Percentiles rank a stretch among this genome's conserved stretches.
These are phyloP conservation scores for Cyclargus thomasi DNA, from an alignment of 1,140 invertebrate genomes.

Conservation along the genomic window DNA sequence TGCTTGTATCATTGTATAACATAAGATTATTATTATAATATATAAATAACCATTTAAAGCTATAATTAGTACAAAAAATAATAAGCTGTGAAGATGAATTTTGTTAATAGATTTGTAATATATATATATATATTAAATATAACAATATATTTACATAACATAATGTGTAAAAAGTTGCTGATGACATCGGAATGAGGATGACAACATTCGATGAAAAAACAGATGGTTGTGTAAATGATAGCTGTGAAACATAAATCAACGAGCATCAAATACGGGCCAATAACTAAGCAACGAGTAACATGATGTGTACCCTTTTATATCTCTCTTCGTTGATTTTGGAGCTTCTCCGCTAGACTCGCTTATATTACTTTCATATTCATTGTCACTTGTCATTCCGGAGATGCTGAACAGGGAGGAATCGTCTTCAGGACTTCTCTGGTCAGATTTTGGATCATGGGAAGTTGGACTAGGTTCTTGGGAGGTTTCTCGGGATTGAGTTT, in stretches of 20 bases:
- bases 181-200: not conserved
- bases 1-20: not conserved
- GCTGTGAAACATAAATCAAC: conserved; percentile 42
- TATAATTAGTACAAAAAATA: not conserved
- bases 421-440: conserved; percentile 73
- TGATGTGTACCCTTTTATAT: conserved; percentile 63
- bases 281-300: conserved; percentile 60
- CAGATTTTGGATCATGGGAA: conserved; percentile 64
- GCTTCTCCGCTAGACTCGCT: conserved; percentile 71
- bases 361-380: conserved; percentile 71
- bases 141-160: not conserved
- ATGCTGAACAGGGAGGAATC: conserved; percentile 75
- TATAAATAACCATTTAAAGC: not conserved
- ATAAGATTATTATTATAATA: not conserved
- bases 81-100: not conserved
- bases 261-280: conserved; percentile 56
- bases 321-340: conserved; percentile 68
- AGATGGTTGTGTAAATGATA: conserved; percentile 26
- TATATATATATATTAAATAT: not conserved
- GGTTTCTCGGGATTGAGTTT: conserved; percentile 56
- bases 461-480: conserved; percentile 66
- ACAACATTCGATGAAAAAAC: not conserved
- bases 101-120: no score
- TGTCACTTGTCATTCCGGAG: conserved; percentile 74
- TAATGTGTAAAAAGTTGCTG: not conserved